These are phyloP conservation scores for western clawed frog (Xenopus tropicalis) DNA, from an alignment of 2,113 vertebrate species.

Conservation along the genomic window UCB_Xtro_10.0 CM004449.2:45623501-45624000, in stretches of 20 bases:
- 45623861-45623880: no score
- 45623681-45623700: conserved; percentile 14
- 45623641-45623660: conserved; percentile 29
- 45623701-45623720: conserved; percentile 2
- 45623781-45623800: not conserved
- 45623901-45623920: no score
- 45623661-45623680: conserved; percentile 4
- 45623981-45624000: no score
- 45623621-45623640: conserved; percentile 21
- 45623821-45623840: no score
- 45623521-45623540: conserved; percentile 10
- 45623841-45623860: no score
- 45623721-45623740: not conserved
- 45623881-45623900: no score
- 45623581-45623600: not conserved
- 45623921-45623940: no score
- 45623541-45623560: conserved; percentile 6
- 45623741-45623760: conserved; percentile 4
- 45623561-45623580: not conserved
- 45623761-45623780: not conserved
- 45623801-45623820: not conserved
- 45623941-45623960: no score
- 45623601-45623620: not conserved
- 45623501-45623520: not conserved
- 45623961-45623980: no score